These are phyloP conservation scores for Paramisgurnus dabryanus DNA, from an alignment of 2,113 vertebrate species.

Conservation along the genomic window DNA sequence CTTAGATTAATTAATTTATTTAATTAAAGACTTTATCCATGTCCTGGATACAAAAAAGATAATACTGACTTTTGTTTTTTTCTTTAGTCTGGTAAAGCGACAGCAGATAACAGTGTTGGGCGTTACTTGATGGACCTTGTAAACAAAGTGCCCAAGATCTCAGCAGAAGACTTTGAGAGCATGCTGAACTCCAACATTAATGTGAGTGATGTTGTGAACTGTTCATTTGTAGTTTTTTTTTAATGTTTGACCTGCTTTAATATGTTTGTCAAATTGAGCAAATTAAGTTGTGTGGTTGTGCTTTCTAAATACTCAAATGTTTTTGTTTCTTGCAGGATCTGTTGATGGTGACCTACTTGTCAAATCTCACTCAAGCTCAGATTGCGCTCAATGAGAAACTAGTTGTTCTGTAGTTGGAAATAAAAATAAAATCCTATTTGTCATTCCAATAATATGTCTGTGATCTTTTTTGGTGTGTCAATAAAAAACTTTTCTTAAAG, in stretches of 20 bases:
- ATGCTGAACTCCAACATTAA: slow-evolving; percentile 99
- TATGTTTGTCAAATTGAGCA: not conserved
- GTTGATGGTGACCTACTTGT: slow-evolving; percentile 87
- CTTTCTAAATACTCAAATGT: not conserved
- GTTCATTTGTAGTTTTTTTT: too few species aligned
- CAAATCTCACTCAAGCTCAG: slow-evolving; percentile 87
- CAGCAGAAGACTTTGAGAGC: slow-evolving; percentile 94
- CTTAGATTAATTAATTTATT: too few species aligned
- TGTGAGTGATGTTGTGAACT: slow-evolving; percentile 72
- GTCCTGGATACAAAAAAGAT: not conserved
- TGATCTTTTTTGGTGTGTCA: too few species aligned
- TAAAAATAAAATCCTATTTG: slow-evolving; percentile 36
- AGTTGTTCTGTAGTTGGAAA: slow-evolving; percentile 44
- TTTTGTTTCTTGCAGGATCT: slow-evolving; percentile 58
- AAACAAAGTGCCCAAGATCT: slow-evolving; percentile 95
- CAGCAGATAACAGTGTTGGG: slow-evolving; percentile 94
- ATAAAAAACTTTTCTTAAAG: too few species aligned
- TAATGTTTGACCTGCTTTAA: not conserved
- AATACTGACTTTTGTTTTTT: not conserved
- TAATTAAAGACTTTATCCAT: too few species aligned
- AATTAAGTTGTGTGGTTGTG: slow-evolving; percentile 57
- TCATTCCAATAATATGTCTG: slow-evolving; percentile 19
- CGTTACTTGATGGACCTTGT: slow-evolving; percentile 96
- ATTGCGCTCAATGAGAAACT: slow-evolving; percentile 84
- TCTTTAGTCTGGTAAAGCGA: slow-evolving; percentile 89